phyloP scores from a whole-genome alignment of 1,140 invertebrate species.

The Dinothrombium tinctorium region DNA sequence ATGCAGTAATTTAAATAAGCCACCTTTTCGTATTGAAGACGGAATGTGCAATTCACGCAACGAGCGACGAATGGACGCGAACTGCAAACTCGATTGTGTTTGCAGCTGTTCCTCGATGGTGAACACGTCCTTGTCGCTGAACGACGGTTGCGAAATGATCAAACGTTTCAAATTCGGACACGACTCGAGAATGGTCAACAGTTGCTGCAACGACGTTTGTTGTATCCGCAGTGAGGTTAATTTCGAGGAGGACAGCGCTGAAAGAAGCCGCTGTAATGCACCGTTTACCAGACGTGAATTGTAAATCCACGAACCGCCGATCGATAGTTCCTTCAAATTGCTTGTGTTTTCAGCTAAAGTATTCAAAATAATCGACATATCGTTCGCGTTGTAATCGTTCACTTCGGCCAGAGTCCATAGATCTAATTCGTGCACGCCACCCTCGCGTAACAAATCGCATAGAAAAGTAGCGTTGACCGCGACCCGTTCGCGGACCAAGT shows the following conservation, averaged over 20 bases:
- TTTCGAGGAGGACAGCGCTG: conserved; percentile 6
- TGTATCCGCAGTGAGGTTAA: conserved; percentile 12
- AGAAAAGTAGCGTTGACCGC: conserved; percentile 9
- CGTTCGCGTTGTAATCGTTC: conserved; percentile 11
- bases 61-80: neutral
- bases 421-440: conserved; percentile 13
- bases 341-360: conserved; percentile 5
- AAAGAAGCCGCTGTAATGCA: conserved; percentile 11
- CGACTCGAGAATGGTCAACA: conserved; percentile 9
- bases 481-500: conserved; percentile 12
- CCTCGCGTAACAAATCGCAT: conserved; percentile 9
- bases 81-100: neutral
- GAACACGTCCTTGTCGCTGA: conserved; percentile 9
- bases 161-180: conserved; percentile 12
- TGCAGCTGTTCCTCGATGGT: conserved; percentile 1
- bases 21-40: conserved; percentile 12
- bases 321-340: conserved; percentile 7
- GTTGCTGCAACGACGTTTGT: conserved; percentile 6
- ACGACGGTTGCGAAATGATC: conserved; percentile 14
- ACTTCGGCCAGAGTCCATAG: conserved; percentile 12
- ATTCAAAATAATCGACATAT: conserved; percentile 10
- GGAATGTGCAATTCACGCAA: conserved; percentile 12
- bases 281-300: conserved; percentile 5
- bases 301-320: conserved; percentile 13
- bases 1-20: conserved; percentile 11